Base-by-base conservation (phyloP, 2,888 invertebrate genomes). In the Chloroclysta siterata region DNA sequence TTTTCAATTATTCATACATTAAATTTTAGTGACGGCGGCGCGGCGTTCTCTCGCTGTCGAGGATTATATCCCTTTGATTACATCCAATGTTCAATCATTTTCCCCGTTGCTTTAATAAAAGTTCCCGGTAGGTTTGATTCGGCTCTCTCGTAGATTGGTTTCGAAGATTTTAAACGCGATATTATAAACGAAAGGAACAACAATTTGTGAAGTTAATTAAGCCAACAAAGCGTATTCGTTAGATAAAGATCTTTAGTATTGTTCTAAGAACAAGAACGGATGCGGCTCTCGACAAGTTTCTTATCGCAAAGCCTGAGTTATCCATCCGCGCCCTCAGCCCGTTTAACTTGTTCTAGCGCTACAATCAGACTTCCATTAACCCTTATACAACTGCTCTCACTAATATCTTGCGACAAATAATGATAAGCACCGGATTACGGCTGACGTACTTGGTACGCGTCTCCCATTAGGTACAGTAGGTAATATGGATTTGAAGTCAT, bases 1-100 rank as follows among this genome's bases (percentile, higher is more conserved):
- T 88, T 86, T 88, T 88, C 87, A 89, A 89, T 89, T 90, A 89
- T 89, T 86, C 88, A 87, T 87, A 85, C 84, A 85, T 86, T 84
- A 83, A 85, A 88, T 84, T 87, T 81, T 76, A 77, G 77, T 73
- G 71, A 71, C 75, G 70, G 73, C 22, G 22, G 2, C 22, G 22
- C 2, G 2, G 22, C 69, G 72, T 72, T 75, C 75, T 78, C 77
- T 74, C 72, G 70, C 76, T 74, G 74, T 71, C 73, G 66, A 72
- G 76, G 80, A 82, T 82, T 81, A 81, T 80, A 79, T 80, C 76
- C 78, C 79, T 81, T 83, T 84, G 79, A 83, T 83, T 80, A 82
- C 74, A 76, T 77, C 71, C 78, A 76, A 80, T 79, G 76, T 80
- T 83, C 81, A 79, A 84, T 82, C 76, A 82, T 80, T 81, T 78